phyloP scores from a whole-genome alignment of 1,140 invertebrate species.

The Aphaenogaster ashmeadi region DNA sequence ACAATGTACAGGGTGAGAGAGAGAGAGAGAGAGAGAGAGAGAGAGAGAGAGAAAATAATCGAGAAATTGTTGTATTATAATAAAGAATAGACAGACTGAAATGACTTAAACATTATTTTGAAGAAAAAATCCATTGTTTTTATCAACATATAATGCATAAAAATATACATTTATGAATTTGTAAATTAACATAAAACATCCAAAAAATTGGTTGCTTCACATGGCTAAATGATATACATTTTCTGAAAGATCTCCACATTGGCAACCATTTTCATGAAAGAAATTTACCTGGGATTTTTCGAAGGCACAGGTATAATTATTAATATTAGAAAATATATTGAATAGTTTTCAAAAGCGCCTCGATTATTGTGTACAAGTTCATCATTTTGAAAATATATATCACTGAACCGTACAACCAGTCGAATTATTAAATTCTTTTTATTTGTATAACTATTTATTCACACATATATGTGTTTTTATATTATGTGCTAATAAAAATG shows the following conservation, averaged over 20 bases:
- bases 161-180: background rate
- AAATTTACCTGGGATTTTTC: background rate
- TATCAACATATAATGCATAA: conserved; percentile 4
- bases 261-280: background rate
- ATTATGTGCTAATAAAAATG: background rate
- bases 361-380: background rate
- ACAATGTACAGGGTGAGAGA: background rate
- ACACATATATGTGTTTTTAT: background rate
- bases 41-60: too few relatives aligned
- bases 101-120: background rate
- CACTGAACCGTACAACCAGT: background rate
- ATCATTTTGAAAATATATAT: background rate
- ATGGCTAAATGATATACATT: background rate
- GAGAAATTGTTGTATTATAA: background rate
- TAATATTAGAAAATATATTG: background rate
- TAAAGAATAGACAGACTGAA: background rate
- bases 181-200: background rate
- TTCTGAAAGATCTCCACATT: background rate
- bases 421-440: too few relatives aligned
- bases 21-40: too few relatives aligned
- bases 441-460: background rate
- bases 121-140: background rate
- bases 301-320: background rate
- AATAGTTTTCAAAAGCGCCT: background rate
- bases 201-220: background rate